Base-by-base conservation (phyloP, 2,888 invertebrate species). In the Phyllotreta striolata region DNA sequence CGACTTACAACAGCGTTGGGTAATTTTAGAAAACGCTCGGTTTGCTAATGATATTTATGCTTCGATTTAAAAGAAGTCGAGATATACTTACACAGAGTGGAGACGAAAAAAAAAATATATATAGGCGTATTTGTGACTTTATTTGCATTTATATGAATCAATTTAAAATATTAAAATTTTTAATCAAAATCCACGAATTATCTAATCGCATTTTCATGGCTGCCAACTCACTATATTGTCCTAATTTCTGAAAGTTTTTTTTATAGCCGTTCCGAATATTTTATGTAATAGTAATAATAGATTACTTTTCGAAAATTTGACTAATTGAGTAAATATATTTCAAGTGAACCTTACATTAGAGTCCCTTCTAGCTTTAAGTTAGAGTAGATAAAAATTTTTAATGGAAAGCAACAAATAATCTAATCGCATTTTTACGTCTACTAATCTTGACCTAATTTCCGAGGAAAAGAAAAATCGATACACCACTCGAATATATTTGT, bases 1-100 rank as follows among this genome's bases (percentile, higher is more conserved):
- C 59, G 63, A 63, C 67, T 69, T 70, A 64, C 70, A 67, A 66
- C 66, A 66, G 56, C 62, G 64, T 72, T 72, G 66, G 60, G 72
- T 62, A 72, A 70, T 66, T 72, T 72, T 71, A 70, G 72, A 72
- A 72, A 72, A 71, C 69, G 66, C 37, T 59, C 66, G 54, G 55
- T 66, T 66, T 52, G 65, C 56, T 66, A 66, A 64, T 39, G 64
- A 66, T 67, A 66, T 64, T 68, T 62, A 63, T 61, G 64, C 66
- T 61, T 60, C 46, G 49, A 56, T 56, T 51, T 34, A 59, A 24
- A 44, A 56, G 13, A 43, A 35, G 44, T 56, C 37, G 13, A 38
- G 9, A 35, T 56, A 43, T 37, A 47, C 39, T 39, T 47, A 39
- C 52, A 39, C n/a, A 41, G 41, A 41, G 10, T 10, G 10, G 10